Base-by-base conservation (phyloP, 2,113 vertebrate genomes). In the Peromyscus polionotus region DNA sequence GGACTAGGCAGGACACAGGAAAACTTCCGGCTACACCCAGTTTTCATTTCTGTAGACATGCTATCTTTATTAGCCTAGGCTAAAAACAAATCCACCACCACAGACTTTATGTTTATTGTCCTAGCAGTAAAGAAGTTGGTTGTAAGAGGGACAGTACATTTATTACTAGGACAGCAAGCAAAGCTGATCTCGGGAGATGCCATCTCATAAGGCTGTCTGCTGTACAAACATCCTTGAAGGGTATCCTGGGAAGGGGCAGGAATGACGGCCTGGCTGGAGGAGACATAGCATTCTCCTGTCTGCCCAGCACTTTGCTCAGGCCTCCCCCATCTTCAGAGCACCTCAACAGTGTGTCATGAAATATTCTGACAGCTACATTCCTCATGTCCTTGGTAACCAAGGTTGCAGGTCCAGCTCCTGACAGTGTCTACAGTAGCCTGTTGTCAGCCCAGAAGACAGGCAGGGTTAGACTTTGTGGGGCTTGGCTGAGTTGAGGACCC, bases 391-490 rank as follows among this genome's bases (percentile, higher is more conserved):
- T 54, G 7, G 48, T 7, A 31, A 90, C 17, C 31, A 19, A 11
- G 67, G 77, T n/a, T 59, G 31, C 28, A 17, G 33, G 33, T 8
- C 28, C 28, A 9, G 36, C 11, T 84, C 76, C 86, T 9, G 5
- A 70, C 19, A 31, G 7, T 12, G 6, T 54, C 26, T 22, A 39
- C 54, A 70, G 97, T 97, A 1, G 97, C 87, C 63, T 20, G 51
- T 63, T 95, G 97, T 0, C 97, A 97, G 36, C 70, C 22, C 26
- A 57, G 77, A 68, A 54, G 17, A 68, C 5, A 13, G 24, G 59
- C 26, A 39, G 42, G 2, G 24, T 54, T 48, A 45, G 36, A 24
- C 3, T 22, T 7, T 3, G 42, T 26, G 70, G 67, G 77, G n/a
- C 42, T n/a, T 12, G 3, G 85, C 45, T 70, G 67, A 31, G 45